A percentile compares a stretch with the other conserved stretches of the same genome.
Evolutionary conservation across 1,140 invertebrate genomes (phyloP).

Genomic region (Theocolax elegans): DNA sequence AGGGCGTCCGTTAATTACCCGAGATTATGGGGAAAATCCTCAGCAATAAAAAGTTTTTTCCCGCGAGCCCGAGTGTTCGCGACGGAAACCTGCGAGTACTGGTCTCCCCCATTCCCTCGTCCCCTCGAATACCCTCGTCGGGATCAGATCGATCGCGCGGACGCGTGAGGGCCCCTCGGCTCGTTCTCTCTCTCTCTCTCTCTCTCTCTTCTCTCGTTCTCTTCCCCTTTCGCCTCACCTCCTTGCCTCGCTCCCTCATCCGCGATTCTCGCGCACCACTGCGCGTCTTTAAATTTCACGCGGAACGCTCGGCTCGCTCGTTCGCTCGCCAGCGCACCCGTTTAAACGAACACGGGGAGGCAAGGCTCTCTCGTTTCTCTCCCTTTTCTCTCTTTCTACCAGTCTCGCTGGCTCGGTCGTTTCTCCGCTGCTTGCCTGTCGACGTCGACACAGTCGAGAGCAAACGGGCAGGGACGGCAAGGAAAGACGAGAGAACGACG

Average conservation of each 20-base stretch:
- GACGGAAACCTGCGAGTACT: slow-evolving; percentile 2
- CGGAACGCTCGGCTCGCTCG: slow-evolving; percentile 2
- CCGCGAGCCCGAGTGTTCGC: neutral
- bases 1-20: slow-evolving; percentile 36
- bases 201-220: slow-evolving; percentile 37
- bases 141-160: slow-evolving; percentile 36
- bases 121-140: too few relatives aligned
- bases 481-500: too few relatives aligned
- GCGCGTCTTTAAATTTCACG: slow-evolving; percentile 33
- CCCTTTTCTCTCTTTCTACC: neutral
- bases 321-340: slow-evolving; percentile 3
- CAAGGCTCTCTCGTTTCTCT: neutral
- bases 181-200: slow-evolving; percentile 17
- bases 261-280: slow-evolving; percentile 34
- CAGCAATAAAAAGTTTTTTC: slow-evolving; percentile 35
- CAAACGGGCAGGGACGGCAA: too few relatives aligned
- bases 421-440: too few relatives aligned
- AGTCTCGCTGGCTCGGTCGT: neutral
- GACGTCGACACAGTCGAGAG: too few relatives aligned
- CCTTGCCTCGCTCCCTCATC: too few relatives aligned
- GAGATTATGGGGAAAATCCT: slow-evolving; percentile 37
- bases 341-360: slow-evolving; percentile 13
- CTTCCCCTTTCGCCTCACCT: too few relatives aligned
- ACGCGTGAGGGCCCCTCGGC: neutral
- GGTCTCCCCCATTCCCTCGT: slow-evolving; percentile 19